A percentile compares a stretch with the other conserved stretches of the same genome.
phyloP scores from a whole-genome alignment of 1,140 invertebrate genomes.

The Heterodera carotae region DNA sequence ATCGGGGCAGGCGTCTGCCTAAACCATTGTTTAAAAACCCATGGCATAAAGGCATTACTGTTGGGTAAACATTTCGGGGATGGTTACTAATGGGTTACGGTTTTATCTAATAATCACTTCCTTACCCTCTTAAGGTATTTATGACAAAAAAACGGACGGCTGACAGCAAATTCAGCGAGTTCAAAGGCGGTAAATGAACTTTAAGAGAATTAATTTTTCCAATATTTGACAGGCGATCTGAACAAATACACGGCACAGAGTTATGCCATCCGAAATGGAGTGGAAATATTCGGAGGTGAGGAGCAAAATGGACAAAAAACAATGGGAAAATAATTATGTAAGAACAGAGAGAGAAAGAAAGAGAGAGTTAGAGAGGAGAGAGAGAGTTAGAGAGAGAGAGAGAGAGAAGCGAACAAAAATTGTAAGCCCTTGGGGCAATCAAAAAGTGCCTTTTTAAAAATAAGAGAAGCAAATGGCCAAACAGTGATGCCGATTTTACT shows the following conservation, averaged over 20 bases:
- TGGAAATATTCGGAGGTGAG: slow-evolving; percentile 54
- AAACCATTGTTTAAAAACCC: no score
- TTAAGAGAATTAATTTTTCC: background rate
- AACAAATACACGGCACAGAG: slow-evolving; percentile 54
- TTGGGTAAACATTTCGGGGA: no score
- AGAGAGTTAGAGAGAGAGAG: background rate
- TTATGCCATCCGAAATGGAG: slow-evolving; percentile 53
- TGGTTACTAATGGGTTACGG: no score
- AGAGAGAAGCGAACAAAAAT: background rate
- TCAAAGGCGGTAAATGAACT: slow-evolving; percentile 45
- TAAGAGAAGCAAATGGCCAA: no score
- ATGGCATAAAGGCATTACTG: no score
- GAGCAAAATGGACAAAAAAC: slow-evolving; percentile 10
- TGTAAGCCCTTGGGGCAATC: background rate
- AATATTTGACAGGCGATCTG: slow-evolving; percentile 35
- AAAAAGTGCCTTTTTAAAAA: no score
- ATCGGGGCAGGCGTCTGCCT: no score
- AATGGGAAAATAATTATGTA: background rate
- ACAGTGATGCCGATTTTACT: no score
- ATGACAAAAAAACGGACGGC: slow-evolving; percentile 56
- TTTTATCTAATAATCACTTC: no score
- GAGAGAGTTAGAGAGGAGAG: background rate
- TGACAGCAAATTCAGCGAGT: slow-evolving; percentile 54
- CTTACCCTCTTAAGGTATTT: slow-evolving; percentile 45
- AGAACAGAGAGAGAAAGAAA: no score